These are phyloP conservation scores for Buteo buteo DNA, from an alignment of 2,113 vertebrate species.

Conservation along the genomic window DNA sequence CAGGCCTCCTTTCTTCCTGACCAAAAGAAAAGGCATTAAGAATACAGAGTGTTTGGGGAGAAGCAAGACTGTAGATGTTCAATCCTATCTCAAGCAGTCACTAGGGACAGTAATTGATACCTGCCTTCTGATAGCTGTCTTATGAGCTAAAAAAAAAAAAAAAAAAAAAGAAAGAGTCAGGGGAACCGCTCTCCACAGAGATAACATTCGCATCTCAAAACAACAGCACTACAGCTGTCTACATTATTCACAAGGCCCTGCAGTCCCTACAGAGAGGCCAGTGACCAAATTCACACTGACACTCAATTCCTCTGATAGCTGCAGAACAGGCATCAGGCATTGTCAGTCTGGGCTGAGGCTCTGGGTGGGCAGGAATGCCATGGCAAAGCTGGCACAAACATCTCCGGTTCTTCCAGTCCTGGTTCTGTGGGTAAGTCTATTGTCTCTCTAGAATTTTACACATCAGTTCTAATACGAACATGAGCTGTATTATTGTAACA, in stretches of 20 bases:
- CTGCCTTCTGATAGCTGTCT: background rate
- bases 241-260: background rate
- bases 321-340: background rate
- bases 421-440: background rate
- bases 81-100: background rate
- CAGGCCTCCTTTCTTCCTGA: background rate
- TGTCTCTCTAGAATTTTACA: background rate
- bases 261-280: background rate
- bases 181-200: background rate
- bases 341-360: background rate
- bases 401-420: background rate
- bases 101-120: background rate
- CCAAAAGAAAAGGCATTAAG: background rate
- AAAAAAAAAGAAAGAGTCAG: too few species aligned
- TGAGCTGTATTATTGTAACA: background rate
- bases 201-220: background rate
- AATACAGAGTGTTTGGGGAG: background rate
- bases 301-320: background rate
- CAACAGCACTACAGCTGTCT: background rate
- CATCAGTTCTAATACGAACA: background rate
- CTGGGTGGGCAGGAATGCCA: background rate
- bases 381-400: background rate
- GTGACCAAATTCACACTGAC: background rate
- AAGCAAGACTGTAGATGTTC: background rate
- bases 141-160: background rate